Base-by-base conservation (phyloP, 2,888 invertebrate genomes). In the Trichogramma dendrolimi region DNA sequence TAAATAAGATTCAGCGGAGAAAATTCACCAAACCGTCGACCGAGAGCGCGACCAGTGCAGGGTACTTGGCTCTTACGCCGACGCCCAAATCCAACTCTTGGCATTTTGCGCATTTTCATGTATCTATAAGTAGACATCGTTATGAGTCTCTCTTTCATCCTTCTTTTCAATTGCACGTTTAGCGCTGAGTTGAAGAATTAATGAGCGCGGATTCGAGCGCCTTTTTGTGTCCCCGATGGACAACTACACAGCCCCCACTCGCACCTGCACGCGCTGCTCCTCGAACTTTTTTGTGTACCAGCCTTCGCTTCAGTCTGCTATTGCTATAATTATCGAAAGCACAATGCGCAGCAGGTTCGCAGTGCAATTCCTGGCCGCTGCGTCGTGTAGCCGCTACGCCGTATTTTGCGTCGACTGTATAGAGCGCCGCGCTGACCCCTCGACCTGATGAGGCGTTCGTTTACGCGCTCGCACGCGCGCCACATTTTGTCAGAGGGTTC, bases 1-100 rank as follows among this genome's bases (percentile, higher is more conserved):
- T 65, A 65, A 77, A 78, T 77, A 77, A 78, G 77, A 78, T 74
- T 78, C 75, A 78, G 71, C 73, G 70, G 72, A 72, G 74, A 74
- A 76, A 75, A 74, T 77, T 74, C 27, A 27, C 27, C 27, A 2
- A 27, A 3, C 27, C 27, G 2, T 27, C 27, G 27, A 27, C 27
- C 27, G 27, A 27, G 27, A 27, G 27, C 27, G 27, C 27, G 27
- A 27, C 27, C 27, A 27, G 27, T 27, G 27, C 3, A 2, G 27
- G 27, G 27, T 27, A 27, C 27, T 27, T 27, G 27, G 27, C 27
- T 27, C 27, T 27, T 27, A 27, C 27, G 27, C 27, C 27, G 27
- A 27, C 27, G 27, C 27, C 27, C 27, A 27, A 27, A 27, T 27
- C 27, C 27, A 27, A 27, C 27, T 27, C 27, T 27, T 27, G 27